A percentile compares a stretch with the other conserved stretches of the same genome.
Evolutionary conservation across 2,888 invertebrate species (phyloP).

Genomic region (Palloptera scutellata): DNA sequence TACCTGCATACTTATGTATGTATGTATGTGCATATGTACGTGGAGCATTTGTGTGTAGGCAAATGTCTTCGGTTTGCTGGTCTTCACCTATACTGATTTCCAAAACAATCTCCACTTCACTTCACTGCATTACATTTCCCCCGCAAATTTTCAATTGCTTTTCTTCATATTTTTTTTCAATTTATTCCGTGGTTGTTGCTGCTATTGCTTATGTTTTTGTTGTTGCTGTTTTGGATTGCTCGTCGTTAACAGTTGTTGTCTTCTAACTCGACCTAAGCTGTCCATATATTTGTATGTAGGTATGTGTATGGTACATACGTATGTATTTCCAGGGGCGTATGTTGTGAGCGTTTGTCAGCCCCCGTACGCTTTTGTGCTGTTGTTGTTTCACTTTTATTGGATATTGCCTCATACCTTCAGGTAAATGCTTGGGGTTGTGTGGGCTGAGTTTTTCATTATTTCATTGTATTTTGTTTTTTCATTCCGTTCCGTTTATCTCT

Average conservation of each 20-base stretch:
- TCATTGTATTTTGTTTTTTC: slow-evolving; percentile 6
- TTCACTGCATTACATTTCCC: slow-evolving; percentile 21
- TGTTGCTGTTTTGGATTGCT: slow-evolving; percentile 8
- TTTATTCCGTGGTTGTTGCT: slow-evolving; percentile 28
- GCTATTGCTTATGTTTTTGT: slow-evolving; percentile 28
- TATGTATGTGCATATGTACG: no score
- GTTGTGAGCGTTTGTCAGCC: slow-evolving; percentile 36
- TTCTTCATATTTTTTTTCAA: slow-evolving; percentile 17
- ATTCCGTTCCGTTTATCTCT: not conserved
- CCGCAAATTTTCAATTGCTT: slow-evolving; percentile 39
- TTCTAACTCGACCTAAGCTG: slow-evolving; percentile 33
- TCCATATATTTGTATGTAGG: no score
- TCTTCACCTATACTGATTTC: slow-evolving; percentile 14
- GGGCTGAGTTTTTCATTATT: slow-evolving; percentile 28
- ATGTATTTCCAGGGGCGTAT: slow-evolving; percentile 32
- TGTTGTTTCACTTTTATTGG: slow-evolving; percentile 36
- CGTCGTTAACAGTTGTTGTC: slow-evolving; percentile 14
- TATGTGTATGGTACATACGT: not conserved
- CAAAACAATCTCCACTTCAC: slow-evolving; percentile 31
- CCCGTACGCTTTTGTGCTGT: slow-evolving; percentile 31
- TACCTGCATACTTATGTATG: no score
- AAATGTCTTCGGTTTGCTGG: slow-evolving; percentile 24
- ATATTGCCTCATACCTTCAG: slow-evolving; percentile 40
- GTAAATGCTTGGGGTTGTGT: slow-evolving; percentile 35
- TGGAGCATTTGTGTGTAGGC: slow-evolving; percentile 36